A percentile compares a stretch with the other conserved stretches of the same genome.
These are phyloP conservation scores for Folsomia candida DNA, from an alignment of 2,888 invertebrate species.

Conservation along the genomic window DNA sequence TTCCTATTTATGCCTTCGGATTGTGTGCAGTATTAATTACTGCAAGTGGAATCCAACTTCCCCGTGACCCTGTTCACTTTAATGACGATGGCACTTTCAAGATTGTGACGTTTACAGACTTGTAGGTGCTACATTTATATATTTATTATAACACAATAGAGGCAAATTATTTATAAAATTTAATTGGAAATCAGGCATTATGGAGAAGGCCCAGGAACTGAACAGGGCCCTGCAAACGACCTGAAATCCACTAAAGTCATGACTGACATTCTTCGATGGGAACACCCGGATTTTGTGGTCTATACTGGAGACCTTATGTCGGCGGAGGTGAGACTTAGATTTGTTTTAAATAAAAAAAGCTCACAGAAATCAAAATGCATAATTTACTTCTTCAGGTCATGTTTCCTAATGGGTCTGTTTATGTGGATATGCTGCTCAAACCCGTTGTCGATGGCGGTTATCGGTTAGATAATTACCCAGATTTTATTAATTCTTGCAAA, in stretches of 20 bases:
- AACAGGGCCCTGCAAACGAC: constrained; percentile 39
- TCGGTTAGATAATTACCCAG: constrained; percentile 11
- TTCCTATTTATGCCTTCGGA: too few species aligned
- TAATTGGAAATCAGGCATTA: constrained; percentile 37
- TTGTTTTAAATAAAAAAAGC: too few species aligned
- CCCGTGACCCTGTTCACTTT: constrained; percentile 29
- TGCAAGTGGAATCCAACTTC: too few species aligned
- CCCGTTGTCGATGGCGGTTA: constrained; percentile 36
- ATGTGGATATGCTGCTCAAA: constrained; percentile 29
- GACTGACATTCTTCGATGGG: constrained; percentile 36
- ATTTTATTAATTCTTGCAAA: background rate
- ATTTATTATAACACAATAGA: too few species aligned
- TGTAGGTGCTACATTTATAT: too few species aligned
- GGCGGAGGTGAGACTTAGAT: too few species aligned
- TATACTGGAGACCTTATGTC: constrained; percentile 41
- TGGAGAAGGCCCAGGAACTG: constrained; percentile 36
- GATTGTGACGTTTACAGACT: constrained; percentile 32
- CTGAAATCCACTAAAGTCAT: constrained; percentile 32
- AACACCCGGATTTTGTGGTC: constrained; percentile 40
- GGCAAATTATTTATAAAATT: background rate
- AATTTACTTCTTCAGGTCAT: too few species aligned
- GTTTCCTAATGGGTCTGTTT: constrained; percentile 35
- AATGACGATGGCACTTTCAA: constrained; percentile 30
- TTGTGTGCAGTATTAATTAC: too few species aligned
- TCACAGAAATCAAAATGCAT: too few species aligned